Evolutionary conservation across 2,113 vertebrate genomes (phyloP).

Genomic region (Plecotus auritus): DNA sequence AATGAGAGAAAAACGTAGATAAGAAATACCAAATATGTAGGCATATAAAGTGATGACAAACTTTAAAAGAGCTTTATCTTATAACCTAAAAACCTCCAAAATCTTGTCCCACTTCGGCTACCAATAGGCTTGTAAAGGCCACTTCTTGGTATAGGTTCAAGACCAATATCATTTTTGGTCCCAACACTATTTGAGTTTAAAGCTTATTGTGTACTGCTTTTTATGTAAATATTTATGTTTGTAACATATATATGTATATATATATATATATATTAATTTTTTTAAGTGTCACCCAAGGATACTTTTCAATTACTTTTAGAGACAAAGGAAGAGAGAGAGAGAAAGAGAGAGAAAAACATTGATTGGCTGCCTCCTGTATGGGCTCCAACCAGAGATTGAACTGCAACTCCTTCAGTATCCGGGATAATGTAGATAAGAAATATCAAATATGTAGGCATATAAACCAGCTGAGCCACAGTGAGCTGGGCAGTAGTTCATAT

Average conservation of each 20-base stretch:
- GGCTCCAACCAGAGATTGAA: too few species aligned
- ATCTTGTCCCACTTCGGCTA: background rate
- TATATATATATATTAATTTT: too few species aligned
- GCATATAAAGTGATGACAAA: background rate
- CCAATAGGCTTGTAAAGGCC: background rate
- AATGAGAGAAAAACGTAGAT: background rate
- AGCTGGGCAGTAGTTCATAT: background rate
- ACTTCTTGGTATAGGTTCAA: background rate
- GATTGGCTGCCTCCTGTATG: too few species aligned
- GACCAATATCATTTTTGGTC: background rate
- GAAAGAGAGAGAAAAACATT: too few species aligned
- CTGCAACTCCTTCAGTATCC: too few species aligned
- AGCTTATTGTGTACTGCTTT: background rate
- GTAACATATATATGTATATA: too few species aligned
- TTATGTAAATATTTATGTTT: background rate
- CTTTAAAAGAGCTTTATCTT: background rate
- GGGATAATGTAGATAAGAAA: too few species aligned
- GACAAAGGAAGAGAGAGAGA: too few species aligned
- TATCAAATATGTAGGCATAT: too few species aligned
- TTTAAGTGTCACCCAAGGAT: too few species aligned
- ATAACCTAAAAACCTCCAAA: background rate
- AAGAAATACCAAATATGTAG: background rate
- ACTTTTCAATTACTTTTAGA: too few species aligned
- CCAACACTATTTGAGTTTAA: background rate
- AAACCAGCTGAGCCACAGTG: too few species aligned